phyloP scores from a whole-genome alignment of 2,113 vertebrate genomes.

The Chinchilla lanigera region DNA sequence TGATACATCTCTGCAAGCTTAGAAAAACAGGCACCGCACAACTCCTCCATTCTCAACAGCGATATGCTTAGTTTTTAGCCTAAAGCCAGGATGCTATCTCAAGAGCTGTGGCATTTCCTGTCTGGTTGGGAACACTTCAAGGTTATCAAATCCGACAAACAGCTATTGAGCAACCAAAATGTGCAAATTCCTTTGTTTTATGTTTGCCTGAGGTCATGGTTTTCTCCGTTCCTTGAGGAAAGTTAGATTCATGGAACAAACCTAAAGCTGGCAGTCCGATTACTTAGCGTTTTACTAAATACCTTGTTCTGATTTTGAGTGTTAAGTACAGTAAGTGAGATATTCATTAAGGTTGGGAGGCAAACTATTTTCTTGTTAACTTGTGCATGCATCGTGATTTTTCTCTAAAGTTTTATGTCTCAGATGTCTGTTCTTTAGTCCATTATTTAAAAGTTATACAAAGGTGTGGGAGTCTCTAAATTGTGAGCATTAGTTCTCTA shows the following conservation, averaged over 20 bases:
- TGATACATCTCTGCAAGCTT: neutral
- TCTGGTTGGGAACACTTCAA: neutral
- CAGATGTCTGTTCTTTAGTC: neutral
- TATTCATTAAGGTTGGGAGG: neutral
- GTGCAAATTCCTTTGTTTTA: neutral
- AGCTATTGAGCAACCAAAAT: neutral
- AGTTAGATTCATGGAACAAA: neutral
- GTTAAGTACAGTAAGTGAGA: neutral
- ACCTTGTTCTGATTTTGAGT: neutral
- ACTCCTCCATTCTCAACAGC: neutral
- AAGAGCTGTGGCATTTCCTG: neutral
- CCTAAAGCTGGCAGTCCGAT: neutral
- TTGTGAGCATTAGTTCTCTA: neutral
- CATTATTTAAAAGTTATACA: neutral
- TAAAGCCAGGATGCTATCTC: neutral
- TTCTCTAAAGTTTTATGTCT: neutral
- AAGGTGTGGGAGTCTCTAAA: neutral
- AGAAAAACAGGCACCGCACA: neutral
- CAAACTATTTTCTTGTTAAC: neutral
- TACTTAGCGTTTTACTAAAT: constrained; percentile 3
- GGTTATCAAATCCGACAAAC: neutral
- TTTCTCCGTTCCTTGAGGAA: neutral
- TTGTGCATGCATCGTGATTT: neutral
- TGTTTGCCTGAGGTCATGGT: neutral
- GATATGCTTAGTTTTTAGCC: neutral